These are phyloP conservation scores for Myotis vivesi DNA, from an alignment of 2,797 vertebrate species.

Conservation along the genomic window DNA sequence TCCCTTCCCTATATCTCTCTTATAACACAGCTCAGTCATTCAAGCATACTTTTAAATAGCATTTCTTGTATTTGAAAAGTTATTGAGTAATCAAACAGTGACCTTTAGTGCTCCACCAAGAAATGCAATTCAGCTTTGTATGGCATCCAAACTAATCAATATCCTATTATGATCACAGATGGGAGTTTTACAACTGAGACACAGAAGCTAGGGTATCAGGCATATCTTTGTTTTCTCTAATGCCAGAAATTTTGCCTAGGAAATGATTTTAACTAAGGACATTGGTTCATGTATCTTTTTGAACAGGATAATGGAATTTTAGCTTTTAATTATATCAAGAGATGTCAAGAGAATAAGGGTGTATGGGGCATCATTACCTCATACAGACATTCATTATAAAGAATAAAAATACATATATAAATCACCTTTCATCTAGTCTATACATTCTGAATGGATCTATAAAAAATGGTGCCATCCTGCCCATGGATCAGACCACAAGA, in stretches of 20 bases:
- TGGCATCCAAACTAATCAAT: conserved; percentile 95
- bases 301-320: neutral
- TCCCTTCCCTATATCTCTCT: neutral
- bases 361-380: neutral
- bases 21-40: conserved; percentile 43
- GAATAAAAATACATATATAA: neutral
- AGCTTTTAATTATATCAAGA: neutral
- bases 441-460: neutral
- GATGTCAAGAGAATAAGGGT: neutral
- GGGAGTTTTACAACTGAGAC: conserved; percentile 88
- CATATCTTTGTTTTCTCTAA: conserved; percentile 37
- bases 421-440: neutral
- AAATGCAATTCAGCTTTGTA: conserved; percentile 89
- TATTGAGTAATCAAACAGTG: conserved; percentile 88
- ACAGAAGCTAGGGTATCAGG: conserved; percentile 68
- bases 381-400: neutral
- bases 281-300: neutral
- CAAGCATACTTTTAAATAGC: conserved; percentile 72
- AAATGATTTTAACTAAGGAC: conserved; percentile 18
- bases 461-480: neutral
- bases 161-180: conserved; percentile 94
- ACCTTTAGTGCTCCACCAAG: conserved; percentile 92
- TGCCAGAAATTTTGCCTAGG: conserved; percentile 55
- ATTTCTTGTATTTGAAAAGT: conserved; percentile 83
- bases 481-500: neutral